Conservation (phyloP, 2,888 invertebrate genomes). For the Mythimna albipuncta region DNA sequence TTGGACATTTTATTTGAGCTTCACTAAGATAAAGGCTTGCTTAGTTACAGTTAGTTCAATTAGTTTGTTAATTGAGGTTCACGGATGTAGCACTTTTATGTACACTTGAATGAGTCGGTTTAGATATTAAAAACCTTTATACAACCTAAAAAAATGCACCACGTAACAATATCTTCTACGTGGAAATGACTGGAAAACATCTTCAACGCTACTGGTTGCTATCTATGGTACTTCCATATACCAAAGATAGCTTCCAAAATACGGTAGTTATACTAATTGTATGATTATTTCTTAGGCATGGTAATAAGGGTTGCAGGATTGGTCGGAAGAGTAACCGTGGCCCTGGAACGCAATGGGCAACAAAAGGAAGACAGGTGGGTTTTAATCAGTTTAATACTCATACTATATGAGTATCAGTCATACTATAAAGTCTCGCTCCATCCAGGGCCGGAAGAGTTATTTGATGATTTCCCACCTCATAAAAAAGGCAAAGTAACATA, state of each 20-base stretch:
- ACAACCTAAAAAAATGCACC: neutral
- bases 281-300: neutral
- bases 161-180: slow-evolving; percentile 21
- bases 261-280: neutral
- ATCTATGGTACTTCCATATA: neutral
- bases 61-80: neutral
- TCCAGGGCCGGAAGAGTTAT: too few relatives aligned
- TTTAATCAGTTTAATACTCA: too few relatives aligned
- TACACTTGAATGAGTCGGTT: neutral
- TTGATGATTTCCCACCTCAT: too few relatives aligned
- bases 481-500: neutral
- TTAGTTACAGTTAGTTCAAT: slow-evolving; percentile 6
- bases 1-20: slow-evolving; percentile 18
- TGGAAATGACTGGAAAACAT: slow-evolving; percentile 31
- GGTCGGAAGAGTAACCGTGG: too few relatives aligned
- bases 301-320: too few relatives aligned
- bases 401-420: too few relatives aligned
- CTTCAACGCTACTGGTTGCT: slow-evolving; percentile 1
- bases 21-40: neutral
- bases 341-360: too few relatives aligned
- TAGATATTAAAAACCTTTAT: slow-evolving; percentile 1
- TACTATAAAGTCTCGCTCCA: too few relatives aligned
- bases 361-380: too few relatives aligned
- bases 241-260: neutral
- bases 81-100: neutral